phyloP scores from a whole-genome alignment of 1,140 invertebrate genomes.

The Parasteatoda tepidariorum region DNA sequence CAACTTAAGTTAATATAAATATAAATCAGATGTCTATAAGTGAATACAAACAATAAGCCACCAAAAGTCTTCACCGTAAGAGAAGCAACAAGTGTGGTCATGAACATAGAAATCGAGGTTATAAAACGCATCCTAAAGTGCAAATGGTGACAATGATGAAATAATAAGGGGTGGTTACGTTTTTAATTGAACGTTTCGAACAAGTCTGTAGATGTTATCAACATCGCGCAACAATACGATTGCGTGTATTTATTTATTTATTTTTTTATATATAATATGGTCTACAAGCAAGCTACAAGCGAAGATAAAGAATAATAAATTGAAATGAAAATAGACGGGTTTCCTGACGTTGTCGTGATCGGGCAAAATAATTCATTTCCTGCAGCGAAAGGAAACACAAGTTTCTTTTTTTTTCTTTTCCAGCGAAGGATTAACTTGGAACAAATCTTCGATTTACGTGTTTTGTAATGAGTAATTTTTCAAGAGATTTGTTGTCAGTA shows the following conservation, averaged over 20 bases:
- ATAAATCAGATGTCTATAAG: too few relatives aligned
- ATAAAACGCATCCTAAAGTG: slow-evolving; percentile 25
- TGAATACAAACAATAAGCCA: too few relatives aligned
- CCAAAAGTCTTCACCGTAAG: neutral
- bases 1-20: too few relatives aligned
- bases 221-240: slow-evolving; percentile 45
- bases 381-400: neutral
- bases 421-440: slow-evolving; percentile 23
- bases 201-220: slow-evolving; percentile 45
- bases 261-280: too few relatives aligned
- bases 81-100: slow-evolving; percentile 50
- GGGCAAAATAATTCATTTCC: slow-evolving; percentile 59
- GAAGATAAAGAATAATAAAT: neutral
- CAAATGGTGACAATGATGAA: slow-evolving; percentile 38
- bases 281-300: slow-evolving; percentile 19
- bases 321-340: slow-evolving; percentile 25
- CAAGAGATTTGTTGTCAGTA: too few relatives aligned
- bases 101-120: slow-evolving; percentile 54
- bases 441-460: slow-evolving; percentile 48
- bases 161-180: slow-evolving; percentile 59
- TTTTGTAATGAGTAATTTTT: too few relatives aligned
- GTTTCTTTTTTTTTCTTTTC: neutral
- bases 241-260: slow-evolving; percentile 21
- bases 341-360: slow-evolving; percentile 59
- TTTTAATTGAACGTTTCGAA: slow-evolving; percentile 58